Conservation (phyloP, 2,888 invertebrate species). For the Venusia cambrica region DNA sequence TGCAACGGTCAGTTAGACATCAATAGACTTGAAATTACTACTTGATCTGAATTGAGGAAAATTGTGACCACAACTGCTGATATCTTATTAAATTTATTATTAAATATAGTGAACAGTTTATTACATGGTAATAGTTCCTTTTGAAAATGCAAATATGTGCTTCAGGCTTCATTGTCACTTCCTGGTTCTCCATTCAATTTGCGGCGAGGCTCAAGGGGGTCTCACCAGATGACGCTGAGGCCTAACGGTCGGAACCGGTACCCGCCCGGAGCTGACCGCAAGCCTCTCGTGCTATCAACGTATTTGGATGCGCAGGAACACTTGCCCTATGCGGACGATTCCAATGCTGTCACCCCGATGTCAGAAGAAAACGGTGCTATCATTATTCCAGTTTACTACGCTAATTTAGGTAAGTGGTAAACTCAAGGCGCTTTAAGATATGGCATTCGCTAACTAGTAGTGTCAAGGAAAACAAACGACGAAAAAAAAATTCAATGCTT, state of each 20-base stretch:
- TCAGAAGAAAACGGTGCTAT: slow-evolving; percentile 98
- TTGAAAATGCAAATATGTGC: slow-evolving; percentile 41
- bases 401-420: slow-evolving; percentile 85
- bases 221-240: slow-evolving; percentile 94
- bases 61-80: slow-evolving; percentile 32
- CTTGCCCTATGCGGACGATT: slow-evolving; percentile 98
- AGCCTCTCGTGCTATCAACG: slow-evolving; percentile 95
- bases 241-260: slow-evolving; percentile 89
- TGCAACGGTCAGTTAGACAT: slow-evolving; percentile 53
- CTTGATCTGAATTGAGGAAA: slow-evolving; percentile 76
- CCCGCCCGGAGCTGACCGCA: slow-evolving; percentile 92
- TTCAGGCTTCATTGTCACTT: slow-evolving; percentile 96
- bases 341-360: slow-evolving; percentile 98
- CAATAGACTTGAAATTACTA: slow-evolving; percentile 39
- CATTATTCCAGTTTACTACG: slow-evolving; percentile 94
- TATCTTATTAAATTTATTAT: slow-evolving; percentile 19
- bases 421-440: too few relatives aligned
- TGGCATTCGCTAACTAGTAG: too few relatives aligned
- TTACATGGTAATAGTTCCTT: slow-evolving; percentile 24
- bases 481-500: too few relatives aligned
- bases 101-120: slow-evolving; percentile 13
- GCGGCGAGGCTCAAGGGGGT: slow-evolving; percentile 93
- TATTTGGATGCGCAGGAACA: slow-evolving; percentile 97
- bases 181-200: slow-evolving; percentile 98
- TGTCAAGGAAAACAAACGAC: too few relatives aligned